These are phyloP conservation scores for Malthinus flaveolus DNA, from an alignment of 2,888 invertebrate species.

Conservation along the genomic window DNA sequence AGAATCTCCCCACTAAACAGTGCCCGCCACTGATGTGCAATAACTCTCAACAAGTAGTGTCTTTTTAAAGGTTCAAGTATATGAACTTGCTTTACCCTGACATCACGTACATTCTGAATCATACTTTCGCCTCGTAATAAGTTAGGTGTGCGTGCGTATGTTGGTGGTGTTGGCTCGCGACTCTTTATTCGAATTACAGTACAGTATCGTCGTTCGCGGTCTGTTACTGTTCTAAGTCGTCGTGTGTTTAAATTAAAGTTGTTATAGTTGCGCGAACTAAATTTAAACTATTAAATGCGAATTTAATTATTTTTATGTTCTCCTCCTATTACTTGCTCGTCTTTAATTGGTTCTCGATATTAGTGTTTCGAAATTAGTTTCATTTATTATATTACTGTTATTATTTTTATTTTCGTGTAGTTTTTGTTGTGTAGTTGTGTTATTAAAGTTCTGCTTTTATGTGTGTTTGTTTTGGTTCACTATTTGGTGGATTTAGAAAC, in stretches of 20 bases:
- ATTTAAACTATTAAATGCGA: slow-evolving; percentile 9
- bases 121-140: slow-evolving; percentile 2
- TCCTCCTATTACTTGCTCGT: slow-evolving; percentile 2
- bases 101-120: slow-evolving; percentile 19
- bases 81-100: slow-evolving; percentile 22
- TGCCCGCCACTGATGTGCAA: too few species aligned
- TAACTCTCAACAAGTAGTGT: too few species aligned
- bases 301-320: slow-evolving; percentile 8
- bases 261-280: slow-evolving; percentile 9
- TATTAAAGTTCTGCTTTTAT: slow-evolving; percentile 10
- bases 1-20: too few species aligned
- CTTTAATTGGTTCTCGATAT: slow-evolving; percentile 9
- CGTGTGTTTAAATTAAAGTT: slow-evolving; percentile 7
- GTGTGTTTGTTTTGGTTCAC: slow-evolving; percentile 26
- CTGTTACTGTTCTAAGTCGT: slow-evolving; percentile 7
- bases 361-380: slow-evolving; percentile 8
- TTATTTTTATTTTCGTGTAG: neutral
- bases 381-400: neutral
- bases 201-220: slow-evolving; percentile 10
- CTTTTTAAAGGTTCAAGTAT: slow-evolving; percentile 23
- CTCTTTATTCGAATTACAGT: slow-evolving; percentile 2
- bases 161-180: slow-evolving; percentile 1
- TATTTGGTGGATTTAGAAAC: slow-evolving; percentile 21
- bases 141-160: slow-evolving; percentile 5
- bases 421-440: neutral